These are phyloP conservation scores for Pelecanus crispus DNA, from an alignment of 2,113 vertebrate species.

Conservation along the genomic window DNA sequence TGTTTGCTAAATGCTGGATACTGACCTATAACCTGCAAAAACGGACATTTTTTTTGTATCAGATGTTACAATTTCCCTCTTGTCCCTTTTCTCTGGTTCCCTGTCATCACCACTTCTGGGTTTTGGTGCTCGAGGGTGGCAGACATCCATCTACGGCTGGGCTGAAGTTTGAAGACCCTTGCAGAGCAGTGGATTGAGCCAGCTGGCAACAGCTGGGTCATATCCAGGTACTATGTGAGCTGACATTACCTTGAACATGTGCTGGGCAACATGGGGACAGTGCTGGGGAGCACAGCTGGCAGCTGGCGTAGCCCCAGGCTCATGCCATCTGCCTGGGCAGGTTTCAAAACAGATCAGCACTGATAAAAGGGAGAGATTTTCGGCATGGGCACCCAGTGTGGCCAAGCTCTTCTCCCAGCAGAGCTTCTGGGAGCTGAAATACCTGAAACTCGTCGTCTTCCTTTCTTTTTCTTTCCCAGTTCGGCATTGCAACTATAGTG, in stretches of 20 bases:
- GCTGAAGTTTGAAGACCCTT: neutral
- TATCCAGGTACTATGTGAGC: neutral
- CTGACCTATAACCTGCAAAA: neutral
- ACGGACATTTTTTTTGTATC: neutral
- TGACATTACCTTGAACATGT: neutral
- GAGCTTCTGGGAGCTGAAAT: neutral
- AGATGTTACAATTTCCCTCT: neutral
- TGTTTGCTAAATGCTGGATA: neutral
- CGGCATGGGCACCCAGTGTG: fast-evolving
- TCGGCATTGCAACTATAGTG: neutral
- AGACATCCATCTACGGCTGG: neutral
- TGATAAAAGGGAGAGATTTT: neutral
- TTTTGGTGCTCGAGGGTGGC: neutral
- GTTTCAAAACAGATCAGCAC: neutral
- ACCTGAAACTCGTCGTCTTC: neutral
- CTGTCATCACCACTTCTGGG: neutral
- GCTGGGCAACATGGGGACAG: neutral
- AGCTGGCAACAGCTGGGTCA: neutral
- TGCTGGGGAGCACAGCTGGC: neutral
- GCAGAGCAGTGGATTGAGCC: neutral
- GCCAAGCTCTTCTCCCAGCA: neutral
- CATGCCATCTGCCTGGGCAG: neutral
- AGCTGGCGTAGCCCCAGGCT: neutral
- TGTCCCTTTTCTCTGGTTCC: neutral
- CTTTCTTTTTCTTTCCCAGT: neutral